Evolutionary conservation across 2,888 invertebrate genomes (phyloP), one percentile per base, ranked within the genome.

Genomic region (Tenthredo mesomela): DNA sequence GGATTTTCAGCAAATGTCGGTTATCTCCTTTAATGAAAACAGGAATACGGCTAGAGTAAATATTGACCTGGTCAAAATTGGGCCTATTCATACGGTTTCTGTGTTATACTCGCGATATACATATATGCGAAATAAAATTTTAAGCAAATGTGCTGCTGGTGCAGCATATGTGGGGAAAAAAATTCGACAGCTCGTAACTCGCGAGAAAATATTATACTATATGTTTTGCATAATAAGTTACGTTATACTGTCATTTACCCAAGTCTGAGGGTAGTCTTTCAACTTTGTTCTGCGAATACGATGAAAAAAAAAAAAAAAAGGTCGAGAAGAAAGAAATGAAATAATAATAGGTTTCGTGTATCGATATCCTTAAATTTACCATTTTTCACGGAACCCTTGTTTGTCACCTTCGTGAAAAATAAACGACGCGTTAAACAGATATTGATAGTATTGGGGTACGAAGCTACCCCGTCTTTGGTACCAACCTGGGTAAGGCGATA

Each of bases 361-460:
- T 77, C 77, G 50, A 77, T 33, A 29, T 86, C 83, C 84, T 86
- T 88, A 87, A 89, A 89, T 88, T 87, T 86, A 54, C 87, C 86
- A 90, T 89, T 88, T 89, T 86, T 85, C 86, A 43, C 85, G 73
- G 9, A 84, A 87, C 86, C 86, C 86, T 88, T 89, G 89, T 89
- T 88, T 89, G 88, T 87, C 87, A 86, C 86, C 86, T 86, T 85
- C 71, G 84, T 84, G 86, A 85, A 85, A 77, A 86, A 84, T 86
- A 90, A 90, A 89, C 87, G 90, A 89, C 86, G 89, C 88, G 90
- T 89, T 89, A 89, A 90, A 90, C 89, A 89, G 89, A 90, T 89
- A 90, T 90, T 88, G 88, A 89, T 90, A 87, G 88, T 87, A 88
- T 86, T 87, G 86, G 88, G 87, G 88, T 87, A 21, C 4, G n/a